A percentile compares a stretch with the other conserved stretches of the same genome.
These are phyloP conservation scores for Drosophila serrata DNA, from an alignment of 1,140 invertebrate species.

Conservation along the genomic window DNA sequence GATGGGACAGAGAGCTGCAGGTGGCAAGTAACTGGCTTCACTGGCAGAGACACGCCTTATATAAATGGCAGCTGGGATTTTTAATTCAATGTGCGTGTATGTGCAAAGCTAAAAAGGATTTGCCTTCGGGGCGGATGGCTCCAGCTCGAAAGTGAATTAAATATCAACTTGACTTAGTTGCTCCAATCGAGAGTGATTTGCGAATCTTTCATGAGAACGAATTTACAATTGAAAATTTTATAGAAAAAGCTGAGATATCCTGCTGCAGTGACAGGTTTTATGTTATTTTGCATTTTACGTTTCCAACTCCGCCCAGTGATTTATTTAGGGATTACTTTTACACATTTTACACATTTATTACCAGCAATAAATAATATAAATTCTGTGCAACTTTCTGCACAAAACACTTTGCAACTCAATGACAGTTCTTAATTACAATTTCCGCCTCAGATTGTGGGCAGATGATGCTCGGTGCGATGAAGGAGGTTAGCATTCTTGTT, in stretches of 20 bases:
- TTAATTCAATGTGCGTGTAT: conserved; percentile 67
- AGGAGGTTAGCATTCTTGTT: conserved; percentile 78
- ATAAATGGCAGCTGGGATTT: conserved; percentile 34
- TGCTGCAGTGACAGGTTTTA: conserved; percentile 3
- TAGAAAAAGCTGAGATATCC: conserved; percentile 3
- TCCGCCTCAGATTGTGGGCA: conserved; percentile 76
- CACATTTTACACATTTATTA: conserved; percentile 63
- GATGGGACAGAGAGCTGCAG: conserved; percentile 18
- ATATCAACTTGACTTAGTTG: conserved; percentile 17
- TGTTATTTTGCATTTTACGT: neutral
- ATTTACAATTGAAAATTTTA: neutral
- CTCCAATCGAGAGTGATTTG: conserved; percentile 23
- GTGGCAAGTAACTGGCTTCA: conserved; percentile 14
- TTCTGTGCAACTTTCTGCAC: conserved; percentile 25
- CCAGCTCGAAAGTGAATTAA: conserved; percentile 34
- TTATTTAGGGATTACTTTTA: conserved; percentile 36
- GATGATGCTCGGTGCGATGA: conserved; percentile 83
- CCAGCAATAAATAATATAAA: conserved; percentile 58
- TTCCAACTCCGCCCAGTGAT: neutral
- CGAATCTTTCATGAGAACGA: neutral
- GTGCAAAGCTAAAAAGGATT: conserved; percentile 44
- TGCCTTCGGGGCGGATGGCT: neutral
- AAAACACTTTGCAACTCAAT: conserved; percentile 25
- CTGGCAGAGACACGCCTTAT: conserved; percentile 19
- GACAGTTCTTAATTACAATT: conserved; percentile 26